These are phyloP conservation scores for Squalus acanthias DNA, from an alignment of 2,797 vertebrate genomes.

Conservation along the genomic window DNA sequence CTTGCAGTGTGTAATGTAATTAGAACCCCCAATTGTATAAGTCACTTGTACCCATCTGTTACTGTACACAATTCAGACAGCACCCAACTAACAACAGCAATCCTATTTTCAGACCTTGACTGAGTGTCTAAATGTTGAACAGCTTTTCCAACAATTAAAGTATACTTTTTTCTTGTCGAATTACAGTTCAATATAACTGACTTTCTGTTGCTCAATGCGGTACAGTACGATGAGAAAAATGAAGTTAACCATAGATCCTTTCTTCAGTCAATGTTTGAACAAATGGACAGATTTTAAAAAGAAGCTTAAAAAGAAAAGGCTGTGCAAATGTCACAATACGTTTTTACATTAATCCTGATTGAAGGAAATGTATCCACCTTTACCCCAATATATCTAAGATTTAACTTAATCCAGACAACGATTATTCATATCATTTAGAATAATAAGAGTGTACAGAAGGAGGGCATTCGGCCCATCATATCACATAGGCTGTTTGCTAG, in stretches of 20 bases:
- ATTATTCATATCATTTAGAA: not conserved
- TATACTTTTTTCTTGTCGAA: not conserved
- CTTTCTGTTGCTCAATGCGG: not conserved
- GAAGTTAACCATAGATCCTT: not conserved
- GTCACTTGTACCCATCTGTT: slow-evolving; percentile 4
- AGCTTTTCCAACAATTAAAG: not conserved
- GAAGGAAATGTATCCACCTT: not conserved
- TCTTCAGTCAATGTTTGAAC: not conserved
- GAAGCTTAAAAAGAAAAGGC: not conserved
- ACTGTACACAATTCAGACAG: not conserved
- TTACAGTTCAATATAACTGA: not conserved
- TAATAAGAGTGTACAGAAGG: not conserved
- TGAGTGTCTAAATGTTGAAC: not conserved
- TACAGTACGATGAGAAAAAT: not conserved
- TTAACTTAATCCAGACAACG: not conserved
- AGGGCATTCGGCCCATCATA: not conserved
- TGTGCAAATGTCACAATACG: not conserved
- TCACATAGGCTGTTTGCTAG: no score
- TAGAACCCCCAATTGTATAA: not conserved
- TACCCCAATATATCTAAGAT: not conserved
- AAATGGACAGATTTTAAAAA: not conserved
- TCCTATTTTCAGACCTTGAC: not conserved
- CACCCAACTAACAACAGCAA: not conserved
- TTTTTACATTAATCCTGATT: not conserved
- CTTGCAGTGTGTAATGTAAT: not conserved